phyloP scores from a whole-genome alignment of 2,888 invertebrate genomes.

The Calliphora vomitoria region DNA sequence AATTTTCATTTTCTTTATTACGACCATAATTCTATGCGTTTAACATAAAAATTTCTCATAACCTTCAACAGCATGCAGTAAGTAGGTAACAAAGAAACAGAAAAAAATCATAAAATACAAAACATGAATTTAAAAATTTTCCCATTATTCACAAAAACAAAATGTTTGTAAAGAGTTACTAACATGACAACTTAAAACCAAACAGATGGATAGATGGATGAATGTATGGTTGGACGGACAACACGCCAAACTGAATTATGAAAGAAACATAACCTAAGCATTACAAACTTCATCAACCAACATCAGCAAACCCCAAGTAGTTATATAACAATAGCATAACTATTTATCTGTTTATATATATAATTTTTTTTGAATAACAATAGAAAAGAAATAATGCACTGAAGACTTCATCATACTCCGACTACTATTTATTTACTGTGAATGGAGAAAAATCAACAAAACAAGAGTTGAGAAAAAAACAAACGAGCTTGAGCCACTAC shows the following conservation, averaged over 20 bases:
- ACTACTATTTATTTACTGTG: conserved; percentile 34
- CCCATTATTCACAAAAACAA: conserved; percentile 69
- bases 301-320: conserved; percentile 27
- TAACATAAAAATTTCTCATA: conserved; percentile 60
- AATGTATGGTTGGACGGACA: conserved; percentile 29
- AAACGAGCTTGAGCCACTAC: conserved; percentile 37
- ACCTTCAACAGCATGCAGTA: conserved; percentile 57
- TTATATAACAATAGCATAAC: conserved; percentile 66
- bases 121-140: conserved; percentile 53
- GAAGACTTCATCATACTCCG: not conserved
- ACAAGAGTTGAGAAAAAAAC: not conserved
- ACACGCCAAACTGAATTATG: conserved; percentile 36
- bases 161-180: conserved; percentile 50
- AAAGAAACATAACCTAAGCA: conserved; percentile 59
- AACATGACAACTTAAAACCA: conserved; percentile 56
- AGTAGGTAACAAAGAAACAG: conserved; percentile 42
- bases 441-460: conserved; percentile 8
- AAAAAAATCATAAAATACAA: not conserved
- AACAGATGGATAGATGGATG: conserved; percentile 31
- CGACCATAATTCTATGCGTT: not conserved
- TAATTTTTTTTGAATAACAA: conserved; percentile 56
- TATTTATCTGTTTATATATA: conserved; percentile 45
- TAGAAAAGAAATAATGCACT: conserved; percentile 19
- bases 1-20: conserved; percentile 8
- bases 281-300: conserved; percentile 37